Conservation (phyloP, 2,113 vertebrate species). For the Cephalopholis sonnerati region DNA sequence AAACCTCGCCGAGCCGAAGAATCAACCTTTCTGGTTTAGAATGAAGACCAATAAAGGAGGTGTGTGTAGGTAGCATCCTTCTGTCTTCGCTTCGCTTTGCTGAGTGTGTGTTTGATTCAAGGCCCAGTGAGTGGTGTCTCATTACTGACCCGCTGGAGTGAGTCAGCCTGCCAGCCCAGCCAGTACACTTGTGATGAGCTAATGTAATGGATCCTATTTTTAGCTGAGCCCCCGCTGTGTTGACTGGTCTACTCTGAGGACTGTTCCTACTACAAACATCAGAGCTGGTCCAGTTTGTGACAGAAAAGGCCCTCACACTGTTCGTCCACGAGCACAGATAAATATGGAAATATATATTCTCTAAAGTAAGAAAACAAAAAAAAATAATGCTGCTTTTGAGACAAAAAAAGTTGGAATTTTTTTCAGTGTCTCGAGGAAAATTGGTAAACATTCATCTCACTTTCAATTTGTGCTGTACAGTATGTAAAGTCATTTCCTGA, state of each 20-base stretch:
- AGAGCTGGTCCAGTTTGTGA: not conserved
- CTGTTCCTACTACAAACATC: not conserved
- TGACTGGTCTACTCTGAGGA: conserved; percentile 20
- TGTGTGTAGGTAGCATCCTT: not conserved
- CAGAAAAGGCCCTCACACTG: not conserved
- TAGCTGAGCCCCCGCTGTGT: conserved; percentile 25
- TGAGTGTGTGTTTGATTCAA: conserved; percentile 24
- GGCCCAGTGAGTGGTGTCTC: conserved; percentile 19
- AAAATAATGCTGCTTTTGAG: not conserved
- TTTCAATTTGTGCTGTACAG: not conserved
- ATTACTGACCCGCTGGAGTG: conserved; percentile 35
- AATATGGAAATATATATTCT: not conserved
- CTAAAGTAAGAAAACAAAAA: not conserved
- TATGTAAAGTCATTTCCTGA: not conserved
- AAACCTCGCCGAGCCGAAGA: not conserved
- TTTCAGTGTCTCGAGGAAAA: no score
- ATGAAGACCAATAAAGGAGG: not conserved
- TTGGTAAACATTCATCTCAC: not conserved
- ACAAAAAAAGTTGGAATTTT: no score
- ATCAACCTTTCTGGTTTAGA: not conserved
- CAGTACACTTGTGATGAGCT: conserved; percentile 25
- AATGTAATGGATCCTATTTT: conserved; percentile 61
- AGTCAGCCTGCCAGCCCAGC: conserved; percentile 27
- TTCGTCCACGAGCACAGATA: not conserved
- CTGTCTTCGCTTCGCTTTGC: not conserved